A percentile compares a stretch with the other conserved stretches of the same genome.
These are phyloP conservation scores for Lepidostoma basale DNA, from an alignment of 1,140 invertebrate species.

Conservation along the genomic window DNA sequence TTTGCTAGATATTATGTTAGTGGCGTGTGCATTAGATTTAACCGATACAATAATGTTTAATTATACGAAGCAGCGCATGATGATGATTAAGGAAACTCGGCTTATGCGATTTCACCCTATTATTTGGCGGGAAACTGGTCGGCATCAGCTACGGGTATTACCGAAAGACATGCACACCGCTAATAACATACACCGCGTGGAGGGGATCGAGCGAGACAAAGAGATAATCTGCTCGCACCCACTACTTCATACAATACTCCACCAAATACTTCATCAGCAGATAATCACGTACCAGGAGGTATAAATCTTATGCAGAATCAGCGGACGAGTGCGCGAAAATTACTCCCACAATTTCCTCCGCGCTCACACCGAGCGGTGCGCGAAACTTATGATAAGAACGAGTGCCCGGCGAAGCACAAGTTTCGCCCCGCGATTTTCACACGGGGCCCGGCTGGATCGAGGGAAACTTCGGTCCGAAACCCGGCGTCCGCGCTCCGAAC, in stretches of 20 bases:
- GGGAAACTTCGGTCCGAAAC: neutral
- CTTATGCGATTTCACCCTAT: too few relatives aligned
- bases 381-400: slow-evolving; percentile 9
- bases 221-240: slow-evolving; percentile 10
- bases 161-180: slow-evolving; percentile 3
- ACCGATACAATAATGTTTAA: neutral
- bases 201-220: neutral
- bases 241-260: neutral
- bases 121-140: too few relatives aligned
- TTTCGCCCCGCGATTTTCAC: neutral
- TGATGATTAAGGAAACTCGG: too few relatives aligned
- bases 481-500: neutral
- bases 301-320: slow-evolving; percentile 17
- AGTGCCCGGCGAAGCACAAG: neutral
- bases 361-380: neutral
- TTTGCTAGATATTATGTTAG: too few relatives aligned
- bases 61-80: neutral
- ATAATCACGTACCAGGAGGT: slow-evolving; percentile 17
- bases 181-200: slow-evolving; percentile 1
- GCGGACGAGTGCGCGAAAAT: slow-evolving; percentile 9
- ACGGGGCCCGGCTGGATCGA: neutral
- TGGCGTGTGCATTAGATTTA: neutral
- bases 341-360: neutral
- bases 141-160: too few relatives aligned
- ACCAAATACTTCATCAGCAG: slow-evolving; percentile 29